These are phyloP conservation scores for Heliothis virescens DNA, from an alignment of 1,140 invertebrate species.

Conservation along the genomic window DNA sequence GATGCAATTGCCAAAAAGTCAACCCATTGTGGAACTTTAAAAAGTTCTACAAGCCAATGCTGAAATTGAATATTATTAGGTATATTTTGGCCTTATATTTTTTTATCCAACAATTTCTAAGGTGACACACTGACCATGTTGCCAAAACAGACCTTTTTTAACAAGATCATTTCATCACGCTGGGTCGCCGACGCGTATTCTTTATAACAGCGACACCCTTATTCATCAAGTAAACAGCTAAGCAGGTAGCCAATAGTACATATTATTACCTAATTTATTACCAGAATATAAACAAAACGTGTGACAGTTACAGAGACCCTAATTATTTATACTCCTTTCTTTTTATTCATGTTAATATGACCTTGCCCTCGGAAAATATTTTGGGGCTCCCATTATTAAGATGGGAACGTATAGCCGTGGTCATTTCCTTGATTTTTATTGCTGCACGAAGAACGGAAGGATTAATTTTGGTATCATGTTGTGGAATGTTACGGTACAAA, in stretches of 20 bases:
- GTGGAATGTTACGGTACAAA: background rate
- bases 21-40: background rate
- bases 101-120: background rate
- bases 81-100: background rate
- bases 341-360: constrained; percentile 22
- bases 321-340: constrained; percentile 28
- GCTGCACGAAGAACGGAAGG: background rate
- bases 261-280: constrained; percentile 5
- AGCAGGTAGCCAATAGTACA: background rate
- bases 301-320: background rate
- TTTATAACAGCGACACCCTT: constrained; percentile 14
- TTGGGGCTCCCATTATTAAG: background rate
- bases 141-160: constrained; percentile 9
- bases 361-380: constrained; percentile 23
- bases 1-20: background rate
- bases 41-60: background rate
- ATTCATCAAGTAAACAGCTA: constrained; percentile 6
- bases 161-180: constrained; percentile 26
- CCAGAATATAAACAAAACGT: constrained; percentile 17
- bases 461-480: background rate
- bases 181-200: constrained; percentile 6
- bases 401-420: background rate
- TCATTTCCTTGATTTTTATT: constrained; percentile 1
- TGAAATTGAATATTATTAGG: background rate
- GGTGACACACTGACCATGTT: background rate